Conservation (phyloP, 2,797 vertebrate genomes). For the Podarcis lilfordi region DNA sequence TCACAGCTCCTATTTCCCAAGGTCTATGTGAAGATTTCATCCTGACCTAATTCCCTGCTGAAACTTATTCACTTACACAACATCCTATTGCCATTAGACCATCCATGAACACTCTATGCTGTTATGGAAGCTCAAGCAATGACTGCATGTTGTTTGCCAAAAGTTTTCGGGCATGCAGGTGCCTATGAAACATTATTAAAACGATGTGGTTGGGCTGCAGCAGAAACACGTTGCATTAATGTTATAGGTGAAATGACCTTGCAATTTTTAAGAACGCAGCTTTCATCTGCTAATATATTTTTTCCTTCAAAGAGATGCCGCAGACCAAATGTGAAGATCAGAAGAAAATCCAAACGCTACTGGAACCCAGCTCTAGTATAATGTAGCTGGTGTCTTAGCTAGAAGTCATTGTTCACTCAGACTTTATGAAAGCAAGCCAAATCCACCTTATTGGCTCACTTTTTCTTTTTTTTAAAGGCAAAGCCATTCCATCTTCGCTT, state of each 20-base stretch:
- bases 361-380: background rate
- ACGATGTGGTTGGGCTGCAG: background rate
- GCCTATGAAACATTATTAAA: background rate
- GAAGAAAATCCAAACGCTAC: background rate
- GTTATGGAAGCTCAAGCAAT: background rate
- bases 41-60: background rate
- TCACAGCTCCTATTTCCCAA: background rate
- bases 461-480: slow-evolving; percentile 36
- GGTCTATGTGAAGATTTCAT: background rate
- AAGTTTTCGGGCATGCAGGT: background rate
- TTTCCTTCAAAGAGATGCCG: background rate
- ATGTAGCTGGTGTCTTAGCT: slow-evolving; percentile 24
- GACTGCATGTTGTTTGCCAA: background rate
- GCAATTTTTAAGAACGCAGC: background rate
- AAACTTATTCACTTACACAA: too few species aligned
- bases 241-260: background rate
- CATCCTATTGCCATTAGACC: too few species aligned
- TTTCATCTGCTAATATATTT: background rate
- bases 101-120: background rate
- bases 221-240: background rate
- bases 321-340: background rate
- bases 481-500: slow-evolving; percentile 37
- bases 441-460: slow-evolving; percentile 50
- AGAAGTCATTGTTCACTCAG: slow-evolving; percentile 14
- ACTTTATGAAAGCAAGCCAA: slow-evolving; percentile 50